Evolutionary conservation across 2,113 vertebrate species (phyloP).

Genomic region (Pygoscelis antarcticus): DNA sequence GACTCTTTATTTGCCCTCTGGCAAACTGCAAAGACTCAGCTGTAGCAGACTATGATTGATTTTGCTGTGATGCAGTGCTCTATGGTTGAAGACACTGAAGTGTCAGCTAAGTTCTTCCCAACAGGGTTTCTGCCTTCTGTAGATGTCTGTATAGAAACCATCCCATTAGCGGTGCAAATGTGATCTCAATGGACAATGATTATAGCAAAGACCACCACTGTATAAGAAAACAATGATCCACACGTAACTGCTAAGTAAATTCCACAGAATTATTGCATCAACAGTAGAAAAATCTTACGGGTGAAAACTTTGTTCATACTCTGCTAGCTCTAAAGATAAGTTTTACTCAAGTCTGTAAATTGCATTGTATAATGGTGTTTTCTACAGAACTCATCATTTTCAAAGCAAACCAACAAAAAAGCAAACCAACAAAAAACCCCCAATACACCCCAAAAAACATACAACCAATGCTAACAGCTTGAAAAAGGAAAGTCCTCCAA

Average conservation of each 20-base stretch:
- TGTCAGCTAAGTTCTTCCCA: not conserved
- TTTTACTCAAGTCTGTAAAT: not conserved
- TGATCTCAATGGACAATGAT: rapidly evolving
- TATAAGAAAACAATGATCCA: not conserved
- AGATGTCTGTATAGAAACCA: not conserved
- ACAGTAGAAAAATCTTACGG: not conserved
- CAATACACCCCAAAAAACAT: not conserved
- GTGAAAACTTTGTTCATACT: not conserved
- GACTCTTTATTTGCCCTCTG: not conserved
- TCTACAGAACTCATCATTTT: not conserved
- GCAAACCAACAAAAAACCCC: not conserved
- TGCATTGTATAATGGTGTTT: not conserved
- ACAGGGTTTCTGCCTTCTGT: not conserved
- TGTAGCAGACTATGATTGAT: not conserved
- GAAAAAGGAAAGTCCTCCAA: not conserved
- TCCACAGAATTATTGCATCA: too few species aligned
- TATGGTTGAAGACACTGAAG: not conserved
- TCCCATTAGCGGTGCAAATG: not conserved
- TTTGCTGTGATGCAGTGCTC: not conserved
- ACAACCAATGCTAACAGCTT: not conserved
- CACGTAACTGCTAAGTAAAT: rapidly evolving
- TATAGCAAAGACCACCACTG: not conserved
- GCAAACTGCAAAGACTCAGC: not conserved
- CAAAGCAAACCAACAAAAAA: not conserved
- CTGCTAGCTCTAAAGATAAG: not conserved